Base-by-base conservation (phyloP, 2,797 vertebrate genomes). In the Acridotheres tristis region DNA sequence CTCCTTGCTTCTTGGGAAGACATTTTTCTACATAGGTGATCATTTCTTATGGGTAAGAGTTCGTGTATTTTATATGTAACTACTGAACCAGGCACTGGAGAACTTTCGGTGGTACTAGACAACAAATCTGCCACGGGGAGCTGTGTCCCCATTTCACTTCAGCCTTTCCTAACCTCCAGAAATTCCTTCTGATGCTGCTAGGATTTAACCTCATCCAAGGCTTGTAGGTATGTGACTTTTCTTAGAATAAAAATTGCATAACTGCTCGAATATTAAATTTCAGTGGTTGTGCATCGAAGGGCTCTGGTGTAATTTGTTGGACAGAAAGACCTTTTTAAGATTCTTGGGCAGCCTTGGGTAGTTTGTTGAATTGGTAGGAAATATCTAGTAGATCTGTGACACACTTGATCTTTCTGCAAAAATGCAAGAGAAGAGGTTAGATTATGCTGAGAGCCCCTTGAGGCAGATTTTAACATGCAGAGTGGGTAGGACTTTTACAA, bases 361-460 rank as follows among this genome's bases (percentile, higher is more conserved):
- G 47, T 81, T 91, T 61, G 55, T 61, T 90, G 78, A 93, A 86
- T 25, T 40, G 66, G 42, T 88, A 93, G 54, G 62, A 95, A 94
- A 58, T 78, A 81, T n/a, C 61, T 63, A 18, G 19, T 6, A 4
- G 43, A 69, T 69, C 85, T 77, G 23, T 75, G 83, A 72, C 3
- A 5, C 58, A 61, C 71, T 90, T 82, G 89, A 76, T 85, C 85
- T 93, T 95, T 67, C 59, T 54, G 71, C 38, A 71, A 36, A 82
- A 91, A 67, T 27, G 50, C 57, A 93, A 74, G 59, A 73, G 40
- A n/a, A 76, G 68, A 94, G 76, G 76, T 78, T 78, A 68, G 42
- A 67, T 85, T 83, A 63, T 89, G 68, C 78, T n/a, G 65, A 85
- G 79, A 85, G 68, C 13, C 47, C 61, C 85, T 82, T 68, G 73